Percentiles rank a stretch among this genome's conserved stretches.
These are phyloP conservation scores for Vanessa cardui DNA, from an alignment of 2,888 invertebrate species.

Conservation along the genomic window DNA sequence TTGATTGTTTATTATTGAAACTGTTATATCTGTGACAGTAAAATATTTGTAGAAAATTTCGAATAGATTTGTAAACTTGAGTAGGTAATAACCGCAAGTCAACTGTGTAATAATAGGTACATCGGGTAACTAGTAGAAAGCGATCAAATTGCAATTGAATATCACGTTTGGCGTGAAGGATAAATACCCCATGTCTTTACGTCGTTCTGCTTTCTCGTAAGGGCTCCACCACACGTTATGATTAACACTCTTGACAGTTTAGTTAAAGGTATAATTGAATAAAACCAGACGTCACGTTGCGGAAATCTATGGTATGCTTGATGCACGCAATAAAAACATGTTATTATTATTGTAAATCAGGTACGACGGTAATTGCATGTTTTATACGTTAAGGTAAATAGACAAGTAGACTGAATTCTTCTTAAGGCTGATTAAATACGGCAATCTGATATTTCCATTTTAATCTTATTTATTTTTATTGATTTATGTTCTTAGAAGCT, in stretches of 20 bases:
- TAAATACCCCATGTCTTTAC: constrained; percentile 46
- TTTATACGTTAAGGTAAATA: not conserved
- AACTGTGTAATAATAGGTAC: constrained; percentile 33
- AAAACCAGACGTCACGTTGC: constrained; percentile 5
- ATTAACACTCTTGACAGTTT: constrained; percentile 20
- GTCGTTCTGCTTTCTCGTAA: constrained; percentile 61
- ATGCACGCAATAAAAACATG: constrained; percentile 13
- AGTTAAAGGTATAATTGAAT: constrained; percentile 16
- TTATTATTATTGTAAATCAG: constrained; percentile 5
- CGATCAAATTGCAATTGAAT: constrained; percentile 67
- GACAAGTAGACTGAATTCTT: not conserved
- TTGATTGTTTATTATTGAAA: too few relatives aligned
- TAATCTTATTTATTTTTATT: not conserved
- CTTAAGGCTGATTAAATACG: not conserved
- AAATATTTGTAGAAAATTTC: not conserved
- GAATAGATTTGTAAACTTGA: not conserved
- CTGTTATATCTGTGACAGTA: too few relatives aligned
- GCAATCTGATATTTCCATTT: not conserved
- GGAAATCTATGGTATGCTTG: constrained; percentile 1
- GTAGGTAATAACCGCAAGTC: constrained; percentile 4
- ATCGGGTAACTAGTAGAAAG: constrained; percentile 53
- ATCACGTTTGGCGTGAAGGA: constrained; percentile 55
- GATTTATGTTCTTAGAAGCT: not conserved
- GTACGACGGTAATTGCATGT: not conserved
- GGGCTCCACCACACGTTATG: constrained; percentile 12